phyloP scores from a whole-genome alignment of 2,888 invertebrate genomes.

The Lepetodrilus schrolli region DNA sequence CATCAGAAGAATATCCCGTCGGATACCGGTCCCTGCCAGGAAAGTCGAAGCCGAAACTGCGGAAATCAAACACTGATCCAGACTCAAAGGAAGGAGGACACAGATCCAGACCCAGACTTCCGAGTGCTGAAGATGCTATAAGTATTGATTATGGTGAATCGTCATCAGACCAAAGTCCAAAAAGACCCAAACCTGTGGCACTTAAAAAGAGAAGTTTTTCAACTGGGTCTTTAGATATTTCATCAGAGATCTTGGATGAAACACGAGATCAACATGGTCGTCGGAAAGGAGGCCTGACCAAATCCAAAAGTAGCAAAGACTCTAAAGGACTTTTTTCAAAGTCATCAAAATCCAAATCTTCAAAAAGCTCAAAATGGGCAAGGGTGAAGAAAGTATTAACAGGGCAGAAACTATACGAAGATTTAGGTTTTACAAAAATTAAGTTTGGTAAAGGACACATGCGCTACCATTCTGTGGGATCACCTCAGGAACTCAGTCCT shows the following conservation, averaged over 20 bases:
- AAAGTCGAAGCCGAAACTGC: conserved; percentile 32
- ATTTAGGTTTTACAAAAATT: conserved; percentile 58
- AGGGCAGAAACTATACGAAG: conserved; percentile 63
- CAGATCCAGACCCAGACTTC: conserved; percentile 51
- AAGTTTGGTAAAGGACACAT: conserved; percentile 52
- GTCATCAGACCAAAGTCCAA: conserved; percentile 56
- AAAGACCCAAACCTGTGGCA: conserved; percentile 50
- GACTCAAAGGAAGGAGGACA: conserved; percentile 30
- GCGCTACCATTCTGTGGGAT: conserved; percentile 40
- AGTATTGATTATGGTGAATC: conserved; percentile 60
- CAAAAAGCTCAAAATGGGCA: conserved; percentile 87
- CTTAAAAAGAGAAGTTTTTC: conserved; percentile 66
- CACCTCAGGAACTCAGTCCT: conserved; percentile 34
- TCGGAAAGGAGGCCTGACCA: conserved; percentile 38
- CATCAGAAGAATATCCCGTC: conserved; percentile 44
- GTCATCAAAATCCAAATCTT: conserved; percentile 56
- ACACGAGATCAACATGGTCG: conserved; percentile 44
- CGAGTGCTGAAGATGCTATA: conserved; percentile 62
- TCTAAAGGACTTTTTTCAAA: conserved; percentile 40
- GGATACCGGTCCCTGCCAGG: conserved; percentile 47
- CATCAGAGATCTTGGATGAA: conserved; percentile 61
- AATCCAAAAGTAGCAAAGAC: conserved; percentile 48
- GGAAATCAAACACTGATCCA: conserved; percentile 29
- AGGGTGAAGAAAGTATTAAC: conserved; percentile 90
- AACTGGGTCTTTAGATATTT: conserved; percentile 67